Conservation (phyloP, 1,140 invertebrate genomes). For the Microvelia longipes region DNA sequence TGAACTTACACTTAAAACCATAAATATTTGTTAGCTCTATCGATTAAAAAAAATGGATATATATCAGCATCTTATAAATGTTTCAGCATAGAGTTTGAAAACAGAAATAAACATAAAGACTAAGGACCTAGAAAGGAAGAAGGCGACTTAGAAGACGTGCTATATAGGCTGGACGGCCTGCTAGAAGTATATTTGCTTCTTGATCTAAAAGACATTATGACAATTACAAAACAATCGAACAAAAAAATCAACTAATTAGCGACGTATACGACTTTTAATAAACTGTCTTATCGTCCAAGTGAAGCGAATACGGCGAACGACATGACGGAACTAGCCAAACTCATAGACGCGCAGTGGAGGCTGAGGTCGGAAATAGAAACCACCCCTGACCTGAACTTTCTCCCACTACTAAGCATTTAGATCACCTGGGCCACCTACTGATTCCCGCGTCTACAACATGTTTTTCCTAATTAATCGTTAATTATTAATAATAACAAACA, state of each 20-base stretch:
- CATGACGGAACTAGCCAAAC: neutral
- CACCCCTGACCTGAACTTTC: neutral
- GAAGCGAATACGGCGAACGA: neutral
- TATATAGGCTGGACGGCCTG: constrained; percentile 14
- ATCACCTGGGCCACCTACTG: neutral
- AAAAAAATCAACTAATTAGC: neutral
- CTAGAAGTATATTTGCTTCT: neutral
- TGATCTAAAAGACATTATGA: neutral
- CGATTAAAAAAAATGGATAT: too few relatives aligned
- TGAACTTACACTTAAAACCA: too few relatives aligned
- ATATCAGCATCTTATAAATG: too few relatives aligned
- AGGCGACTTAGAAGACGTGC: neutral
- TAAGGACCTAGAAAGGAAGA: neutral
- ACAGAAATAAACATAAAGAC: neutral
- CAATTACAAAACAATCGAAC: neutral
- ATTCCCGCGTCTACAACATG: too few relatives aligned
- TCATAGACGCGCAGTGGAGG: neutral
- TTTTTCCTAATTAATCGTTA: too few relatives aligned
- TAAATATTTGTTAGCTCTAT: too few relatives aligned
- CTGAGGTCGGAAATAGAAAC: neutral
- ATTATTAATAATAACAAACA: too few relatives aligned
- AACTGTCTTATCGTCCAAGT: neutral
- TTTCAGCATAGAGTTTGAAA: too few relatives aligned
- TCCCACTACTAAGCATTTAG: neutral
- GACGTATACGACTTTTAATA: neutral